A percentile compares a stretch with the other conserved stretches of the same genome.
Conservation (phyloP, 1,140 invertebrate genomes). For the Holotrichia oblita region DNA sequence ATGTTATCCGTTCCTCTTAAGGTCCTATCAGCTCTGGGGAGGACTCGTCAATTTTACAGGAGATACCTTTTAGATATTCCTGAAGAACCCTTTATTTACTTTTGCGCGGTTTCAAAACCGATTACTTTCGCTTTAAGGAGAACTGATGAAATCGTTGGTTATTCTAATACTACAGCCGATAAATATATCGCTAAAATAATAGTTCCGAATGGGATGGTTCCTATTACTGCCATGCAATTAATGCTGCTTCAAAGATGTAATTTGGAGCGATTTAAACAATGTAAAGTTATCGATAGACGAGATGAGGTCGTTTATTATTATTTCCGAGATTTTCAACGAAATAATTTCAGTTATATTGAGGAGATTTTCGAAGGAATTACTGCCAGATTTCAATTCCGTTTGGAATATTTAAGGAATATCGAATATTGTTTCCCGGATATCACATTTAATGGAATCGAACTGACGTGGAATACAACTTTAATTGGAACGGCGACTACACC, state of each 20-base stretch:
- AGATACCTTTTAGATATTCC: neutral
- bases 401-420: neutral
- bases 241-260: too few species aligned
- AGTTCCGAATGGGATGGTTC: neutral
- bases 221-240: too few species aligned
- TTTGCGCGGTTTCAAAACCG: neutral
- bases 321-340: too few species aligned
- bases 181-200: neutral
- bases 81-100: neutral
- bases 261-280: too few species aligned
- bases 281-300: too few species aligned
- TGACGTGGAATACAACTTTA: constrained; percentile 7
- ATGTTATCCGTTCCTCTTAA: too few species aligned
- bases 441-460: neutral
- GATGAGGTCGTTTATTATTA: too few species aligned
- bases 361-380: too few species aligned
- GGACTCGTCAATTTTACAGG: neutral
- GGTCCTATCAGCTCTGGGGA: too few species aligned
- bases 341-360: too few species aligned
- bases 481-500: neutral
- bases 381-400: neutral
- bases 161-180: neutral
- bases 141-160: neutral
- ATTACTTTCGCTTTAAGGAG: neutral
- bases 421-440: constrained; percentile 25